phyloP scores from a whole-genome alignment of 2,888 invertebrate species.

The Electrophaes corylata region DNA sequence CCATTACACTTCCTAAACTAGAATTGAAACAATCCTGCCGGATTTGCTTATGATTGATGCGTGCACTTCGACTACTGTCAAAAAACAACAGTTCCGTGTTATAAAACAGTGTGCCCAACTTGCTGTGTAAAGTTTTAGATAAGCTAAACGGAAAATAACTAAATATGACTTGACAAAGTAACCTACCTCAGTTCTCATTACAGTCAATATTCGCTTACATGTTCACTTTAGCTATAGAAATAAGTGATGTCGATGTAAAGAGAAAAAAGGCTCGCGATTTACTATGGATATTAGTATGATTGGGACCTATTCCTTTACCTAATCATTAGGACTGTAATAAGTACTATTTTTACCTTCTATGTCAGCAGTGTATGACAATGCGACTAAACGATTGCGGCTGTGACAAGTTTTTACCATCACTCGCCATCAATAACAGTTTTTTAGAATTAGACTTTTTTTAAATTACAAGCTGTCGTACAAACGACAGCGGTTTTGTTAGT shows the following conservation, averaged over 20 bases:
- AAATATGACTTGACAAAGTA: neutral
- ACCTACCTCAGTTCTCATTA: too few species aligned
- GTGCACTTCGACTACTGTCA: conserved; percentile 49
- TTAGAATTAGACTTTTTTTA: neutral
- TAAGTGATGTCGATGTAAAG: too few species aligned
- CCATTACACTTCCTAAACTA: conserved; percentile 74
- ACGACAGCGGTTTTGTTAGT: neutral
- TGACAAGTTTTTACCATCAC: conserved; percentile 13
- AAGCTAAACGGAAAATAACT: conserved; percentile 1
- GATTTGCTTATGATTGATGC: conserved; percentile 72
- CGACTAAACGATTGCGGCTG: conserved; percentile 7
- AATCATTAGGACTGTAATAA: too few species aligned
- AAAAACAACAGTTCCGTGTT: conserved; percentile 68
- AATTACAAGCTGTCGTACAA: too few species aligned
- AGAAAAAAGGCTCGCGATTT: too few species aligned
- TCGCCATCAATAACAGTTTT: conserved; percentile 13
- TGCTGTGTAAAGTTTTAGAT: conserved; percentile 31
- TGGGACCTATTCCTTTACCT: too few species aligned
- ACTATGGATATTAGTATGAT: too few species aligned
- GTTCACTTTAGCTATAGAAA: too few species aligned
- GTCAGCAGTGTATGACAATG: neutral
- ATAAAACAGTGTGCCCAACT: conserved; percentile 60
- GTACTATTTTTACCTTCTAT: too few species aligned
- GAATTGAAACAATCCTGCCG: conserved; percentile 70
- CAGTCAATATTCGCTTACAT: too few species aligned